Base-by-base conservation (phyloP, 2,113 vertebrate genomes). In the Centropus bengalensis region DNA sequence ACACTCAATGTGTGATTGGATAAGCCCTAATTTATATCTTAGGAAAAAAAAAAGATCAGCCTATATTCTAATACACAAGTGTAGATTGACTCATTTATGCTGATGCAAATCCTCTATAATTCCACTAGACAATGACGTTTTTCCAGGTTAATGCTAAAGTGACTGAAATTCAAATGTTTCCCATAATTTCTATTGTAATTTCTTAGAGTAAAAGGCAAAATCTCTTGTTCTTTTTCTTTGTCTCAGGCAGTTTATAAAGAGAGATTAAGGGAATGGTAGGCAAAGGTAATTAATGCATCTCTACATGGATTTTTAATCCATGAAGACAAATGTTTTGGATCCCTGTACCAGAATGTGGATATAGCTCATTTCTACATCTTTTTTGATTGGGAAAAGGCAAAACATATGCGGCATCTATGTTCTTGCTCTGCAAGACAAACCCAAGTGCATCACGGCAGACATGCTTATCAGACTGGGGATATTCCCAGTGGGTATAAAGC, bases 141-240 rank as follows among this genome's bases (percentile, higher is more conserved):
- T 88, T 95, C 67, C 59, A 86, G 58, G 86, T 76, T 93, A 82
- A 94, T 82, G 63, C 18, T 28, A 18, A 82, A 95, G 21, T 69
- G 78, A 42, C 60, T 67, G 52, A 89, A 82, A 92, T 90, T 58
- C 38, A 94, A 92, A 80, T 64, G 67, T 17, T 86, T 75, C 27
- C 33, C 0, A 0, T 80, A 58, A 85, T 80, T 87, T 90, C 51
- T 49, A 12, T 67, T 70, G 77, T 78, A 54, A 80, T 85, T 36
- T 36, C 56, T 71, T 83, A 52, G 88, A 95, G 58, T 12, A 93
- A 80, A 92, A 42, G 27, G 20, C 19, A 63, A 33, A 59, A 27
- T 40, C 13, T 75, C 26, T 38, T 26, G 12, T 7, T 23, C 49
- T 78, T 94, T 74, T 74, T 51, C 24, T 75, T 83, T 62, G 42